Percentiles rank a stretch among this genome's conserved stretches.
Conservation (phyloP, 2,113 vertebrate species). For the Collichthys lucidus region DNA sequence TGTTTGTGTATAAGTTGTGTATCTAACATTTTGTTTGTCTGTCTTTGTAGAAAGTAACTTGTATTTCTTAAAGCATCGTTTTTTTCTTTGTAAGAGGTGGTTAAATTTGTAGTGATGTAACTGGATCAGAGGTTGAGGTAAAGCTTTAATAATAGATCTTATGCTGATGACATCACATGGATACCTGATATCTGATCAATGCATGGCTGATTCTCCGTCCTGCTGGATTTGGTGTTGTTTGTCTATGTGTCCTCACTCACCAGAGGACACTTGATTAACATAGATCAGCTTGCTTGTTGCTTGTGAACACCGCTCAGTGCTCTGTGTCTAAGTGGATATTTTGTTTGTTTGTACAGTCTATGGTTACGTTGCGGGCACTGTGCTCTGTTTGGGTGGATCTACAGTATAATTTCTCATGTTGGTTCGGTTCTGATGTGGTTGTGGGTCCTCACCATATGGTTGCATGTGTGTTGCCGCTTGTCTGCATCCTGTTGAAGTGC, state of each 20-base stretch:
- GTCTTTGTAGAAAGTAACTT: not conserved
- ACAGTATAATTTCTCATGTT: not conserved
- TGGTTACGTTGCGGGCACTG: not conserved
- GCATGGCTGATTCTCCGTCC: not conserved
- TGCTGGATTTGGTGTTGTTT: not conserved
- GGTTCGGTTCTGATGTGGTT: not conserved
- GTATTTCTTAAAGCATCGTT: not conserved
- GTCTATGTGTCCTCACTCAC: not conserved
- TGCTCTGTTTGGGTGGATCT: not conserved
- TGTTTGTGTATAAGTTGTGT: not conserved
- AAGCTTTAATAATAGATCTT: not conserved
- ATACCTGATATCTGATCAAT: not conserved
- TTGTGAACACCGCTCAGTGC: not conserved
- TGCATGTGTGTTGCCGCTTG: not conserved
- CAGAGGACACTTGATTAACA: not conserved
- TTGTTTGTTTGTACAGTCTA: too few relatives aligned
- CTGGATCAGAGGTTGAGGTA: not conserved
- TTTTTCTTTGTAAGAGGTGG: not conserved
- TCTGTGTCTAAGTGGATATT: not conserved
- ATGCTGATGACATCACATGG: not conserved
- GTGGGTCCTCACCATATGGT: not conserved
- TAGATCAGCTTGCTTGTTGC: not conserved
- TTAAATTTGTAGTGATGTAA: not conserved
- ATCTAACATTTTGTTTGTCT: not conserved
- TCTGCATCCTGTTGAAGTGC: conserved; percentile 45